phyloP scores from a whole-genome alignment of 1,140 invertebrate species.

The Tetragonula clypearis region DNA sequence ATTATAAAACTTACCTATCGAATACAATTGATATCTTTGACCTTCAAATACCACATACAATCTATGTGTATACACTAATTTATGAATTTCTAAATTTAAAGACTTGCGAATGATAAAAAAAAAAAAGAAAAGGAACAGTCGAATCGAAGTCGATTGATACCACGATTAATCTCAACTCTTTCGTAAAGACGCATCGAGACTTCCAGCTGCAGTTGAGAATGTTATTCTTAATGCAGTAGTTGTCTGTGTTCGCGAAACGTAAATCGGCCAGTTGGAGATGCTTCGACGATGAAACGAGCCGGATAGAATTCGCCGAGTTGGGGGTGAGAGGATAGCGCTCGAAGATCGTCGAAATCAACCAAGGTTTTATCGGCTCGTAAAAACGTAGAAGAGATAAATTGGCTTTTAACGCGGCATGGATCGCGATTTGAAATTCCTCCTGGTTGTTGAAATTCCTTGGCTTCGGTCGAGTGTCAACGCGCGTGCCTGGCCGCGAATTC shows the following conservation, averaged over 20 bases:
- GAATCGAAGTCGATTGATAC: neutral
- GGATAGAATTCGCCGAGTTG: neutral
- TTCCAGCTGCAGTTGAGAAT: neutral
- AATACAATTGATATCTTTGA: neutral
- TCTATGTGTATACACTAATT: neutral
- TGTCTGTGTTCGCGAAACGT: neutral
- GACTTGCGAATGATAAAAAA: neutral
- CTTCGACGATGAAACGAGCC: neutral
- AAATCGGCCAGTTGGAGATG: neutral
- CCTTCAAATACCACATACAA: neutral
- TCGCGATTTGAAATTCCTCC: neutral
- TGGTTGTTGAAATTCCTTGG: neutral
- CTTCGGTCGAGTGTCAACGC: neutral
- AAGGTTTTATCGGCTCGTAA: slow-evolving; percentile 12
- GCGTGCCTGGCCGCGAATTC: neutral
- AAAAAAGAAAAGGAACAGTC: neutral
- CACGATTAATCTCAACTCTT: neutral
- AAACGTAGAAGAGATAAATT: neutral
- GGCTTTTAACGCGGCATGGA: neutral
- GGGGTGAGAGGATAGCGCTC: neutral
- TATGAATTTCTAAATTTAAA: neutral
- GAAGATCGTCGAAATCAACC: slow-evolving; percentile 4
- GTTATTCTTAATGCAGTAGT: neutral
- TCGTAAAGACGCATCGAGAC: neutral
- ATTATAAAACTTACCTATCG: neutral